Evolutionary conservation across 2,113 vertebrate genomes (phyloP).

Genomic region (Salvelinus sp.): DNA sequence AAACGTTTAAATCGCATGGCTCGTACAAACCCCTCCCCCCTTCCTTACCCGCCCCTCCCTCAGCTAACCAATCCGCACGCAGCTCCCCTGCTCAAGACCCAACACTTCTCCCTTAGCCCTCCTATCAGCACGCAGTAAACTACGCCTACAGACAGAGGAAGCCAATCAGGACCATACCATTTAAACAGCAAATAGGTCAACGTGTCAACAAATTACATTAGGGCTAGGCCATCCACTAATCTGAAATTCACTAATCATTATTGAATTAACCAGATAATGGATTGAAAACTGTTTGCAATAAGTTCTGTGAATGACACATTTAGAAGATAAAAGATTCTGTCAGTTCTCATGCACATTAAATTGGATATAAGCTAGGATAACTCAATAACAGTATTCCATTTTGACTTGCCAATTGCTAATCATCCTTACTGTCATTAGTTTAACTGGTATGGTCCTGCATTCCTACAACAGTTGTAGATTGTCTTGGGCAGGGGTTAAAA

Average conservation of each 20-base stretch:
- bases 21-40: conserved; percentile 40
- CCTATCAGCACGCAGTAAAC: conserved; percentile 34
- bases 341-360: not conserved
- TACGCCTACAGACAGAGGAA: conserved; percentile 4
- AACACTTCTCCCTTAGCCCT: conserved; percentile 2
- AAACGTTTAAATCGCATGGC: conserved; percentile 71
- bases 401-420: not conserved
- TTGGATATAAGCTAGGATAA: not conserved
- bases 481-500: not conserved
- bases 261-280: not conserved
- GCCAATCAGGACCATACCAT: conserved; percentile 37
- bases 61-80: conserved; percentile 14
- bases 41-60: conserved; percentile 8
- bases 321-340: too few species aligned
- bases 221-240: not conserved
- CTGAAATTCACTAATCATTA: not conserved
- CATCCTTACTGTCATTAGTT: not conserved
- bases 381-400: too few species aligned
- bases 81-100: conserved; percentile 28
- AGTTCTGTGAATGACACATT: too few species aligned
- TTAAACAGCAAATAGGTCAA: not conserved
- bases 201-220: not conserved
- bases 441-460: conserved; percentile 55
- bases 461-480: conserved; percentile 6
- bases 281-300: too few species aligned